phyloP scores from a whole-genome alignment of 1,140 invertebrate species.

The Onthophagus taurus region DNA sequence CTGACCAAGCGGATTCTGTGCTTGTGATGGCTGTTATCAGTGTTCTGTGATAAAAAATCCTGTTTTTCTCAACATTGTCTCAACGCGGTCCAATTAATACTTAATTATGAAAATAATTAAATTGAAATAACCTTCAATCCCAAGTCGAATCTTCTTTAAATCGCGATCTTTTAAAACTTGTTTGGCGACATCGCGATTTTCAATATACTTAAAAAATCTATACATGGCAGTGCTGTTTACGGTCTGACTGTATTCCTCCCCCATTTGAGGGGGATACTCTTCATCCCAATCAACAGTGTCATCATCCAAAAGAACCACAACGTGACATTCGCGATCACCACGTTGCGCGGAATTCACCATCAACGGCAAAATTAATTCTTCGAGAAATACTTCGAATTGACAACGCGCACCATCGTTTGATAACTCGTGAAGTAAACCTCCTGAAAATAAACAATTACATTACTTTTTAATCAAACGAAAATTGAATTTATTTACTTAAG shows the following conservation, averaged over 20 bases:
- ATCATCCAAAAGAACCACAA: slow-evolving; percentile 92
- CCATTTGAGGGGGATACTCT: slow-evolving; percentile 97
- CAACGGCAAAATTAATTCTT: slow-evolving; percentile 88
- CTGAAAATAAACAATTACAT: slow-evolving; percentile 39
- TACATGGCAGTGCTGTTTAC: slow-evolving; percentile 88
- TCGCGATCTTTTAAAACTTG: slow-evolving; percentile 97
- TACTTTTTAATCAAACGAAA: neutral
- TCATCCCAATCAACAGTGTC: slow-evolving; percentile 98
- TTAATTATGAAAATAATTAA: neutral
- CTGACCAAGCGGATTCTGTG: no score
- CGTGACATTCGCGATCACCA: slow-evolving; percentile 81
- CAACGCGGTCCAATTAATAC: no score
- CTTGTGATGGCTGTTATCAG: no score
- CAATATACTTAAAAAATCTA: slow-evolving; percentile 99
- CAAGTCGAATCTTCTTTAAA: slow-evolving; percentile 96
- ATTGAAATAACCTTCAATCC: slow-evolving; percentile 69
- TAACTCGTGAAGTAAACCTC: slow-evolving; percentile 92
- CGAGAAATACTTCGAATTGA: slow-evolving; percentile 94
- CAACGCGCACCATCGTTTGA: slow-evolving; percentile 96
- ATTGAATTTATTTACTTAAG: slow-evolving; percentile 57
- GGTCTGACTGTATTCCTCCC: slow-evolving; percentile 95
- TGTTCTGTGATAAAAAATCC: no score
- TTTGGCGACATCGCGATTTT: slow-evolving; percentile 98
- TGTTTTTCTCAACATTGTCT: no score
- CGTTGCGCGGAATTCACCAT: slow-evolving; percentile 94